Base-by-base conservation (phyloP, 2,113 vertebrate species). In the Edolisoma coerulescens region DNA sequence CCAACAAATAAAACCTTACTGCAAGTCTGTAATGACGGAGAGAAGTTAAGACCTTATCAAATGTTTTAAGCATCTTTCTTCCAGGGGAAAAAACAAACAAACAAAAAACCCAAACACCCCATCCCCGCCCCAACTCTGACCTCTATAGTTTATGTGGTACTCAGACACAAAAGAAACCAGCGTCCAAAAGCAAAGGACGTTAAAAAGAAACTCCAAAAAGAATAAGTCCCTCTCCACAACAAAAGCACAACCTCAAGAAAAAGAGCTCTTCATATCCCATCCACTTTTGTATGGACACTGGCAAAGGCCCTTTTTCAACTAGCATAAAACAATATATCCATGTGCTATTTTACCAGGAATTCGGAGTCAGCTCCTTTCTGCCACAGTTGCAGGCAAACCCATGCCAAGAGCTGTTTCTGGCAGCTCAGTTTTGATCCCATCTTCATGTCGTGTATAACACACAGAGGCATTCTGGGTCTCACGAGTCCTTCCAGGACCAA, bases 11-110 rank as follows among this genome's bases (percentile, higher is more conserved):
- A 65, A 77, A 39, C 4, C 32, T 52, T 27, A 22, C 20, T 30
- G 2, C 16, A 57, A 71, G 13, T n/a, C 37, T 0, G 1, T 16
- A 47, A 57, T 1, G 9, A 81, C 0, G 0, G 21, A 69, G 7
- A 37, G 20, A 16, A 79, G 4, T 21, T 21, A 70, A 42, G 23
- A 56, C 23, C 18, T 17, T 21, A 42, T 9, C 16, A 14, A 17
- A 28, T 4, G 10, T 17, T 67, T 27, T 16, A 56, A 57, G 6
- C 18, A 35, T 11, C 32, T 6, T 50, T 50, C 47, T n/a, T 27
- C 9, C 7, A 9, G 26, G 5, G 8, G 7, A 16, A 14, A 13
- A 37, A 11, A 30, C 5, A 52, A 47, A 28, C 16, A 50, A 60
- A 8, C 3, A 11, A 39, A 49, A 22, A 41, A 44, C 13, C 47